Conservation (phyloP, 2,113 vertebrate genomes). For the Chloroceryle aenea region DNA sequence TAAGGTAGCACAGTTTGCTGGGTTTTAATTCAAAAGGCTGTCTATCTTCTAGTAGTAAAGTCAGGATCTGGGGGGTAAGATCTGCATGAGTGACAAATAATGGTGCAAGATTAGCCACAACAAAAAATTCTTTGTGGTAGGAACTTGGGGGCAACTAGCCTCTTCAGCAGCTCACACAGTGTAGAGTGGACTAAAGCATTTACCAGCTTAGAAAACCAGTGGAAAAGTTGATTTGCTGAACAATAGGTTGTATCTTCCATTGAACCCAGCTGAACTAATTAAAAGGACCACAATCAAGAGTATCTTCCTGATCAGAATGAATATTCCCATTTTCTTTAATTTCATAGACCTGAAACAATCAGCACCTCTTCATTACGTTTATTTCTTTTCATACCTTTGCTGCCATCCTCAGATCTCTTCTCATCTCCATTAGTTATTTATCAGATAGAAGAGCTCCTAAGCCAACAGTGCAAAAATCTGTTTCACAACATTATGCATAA, state of each 20-base stretch:
- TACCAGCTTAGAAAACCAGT: neutral
- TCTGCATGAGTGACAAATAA: neutral
- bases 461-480: neutral
- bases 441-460: neutral
- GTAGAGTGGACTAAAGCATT: neutral
- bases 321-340: neutral
- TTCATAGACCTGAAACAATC: neutral
- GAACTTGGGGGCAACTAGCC: neutral
- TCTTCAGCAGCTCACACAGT: neutral
- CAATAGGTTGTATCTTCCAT: neutral
- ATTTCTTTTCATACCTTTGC: neutral
- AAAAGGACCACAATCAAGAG: neutral
- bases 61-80: neutral
- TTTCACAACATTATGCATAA: constrained; percentile 9
- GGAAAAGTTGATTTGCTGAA: neutral
- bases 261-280: neutral
- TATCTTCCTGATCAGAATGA: neutral
- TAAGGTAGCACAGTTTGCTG: neutral
- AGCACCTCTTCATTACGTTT: neutral
- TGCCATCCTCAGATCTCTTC: constrained; percentile 2
- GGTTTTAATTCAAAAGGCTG: neutral
- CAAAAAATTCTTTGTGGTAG: neutral
- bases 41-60: neutral
- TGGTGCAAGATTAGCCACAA: neutral
- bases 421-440: neutral